These are phyloP conservation scores for Heliconius ismenius DNA, from an alignment of 2,888 invertebrate species.

Conservation along the genomic window DNA sequence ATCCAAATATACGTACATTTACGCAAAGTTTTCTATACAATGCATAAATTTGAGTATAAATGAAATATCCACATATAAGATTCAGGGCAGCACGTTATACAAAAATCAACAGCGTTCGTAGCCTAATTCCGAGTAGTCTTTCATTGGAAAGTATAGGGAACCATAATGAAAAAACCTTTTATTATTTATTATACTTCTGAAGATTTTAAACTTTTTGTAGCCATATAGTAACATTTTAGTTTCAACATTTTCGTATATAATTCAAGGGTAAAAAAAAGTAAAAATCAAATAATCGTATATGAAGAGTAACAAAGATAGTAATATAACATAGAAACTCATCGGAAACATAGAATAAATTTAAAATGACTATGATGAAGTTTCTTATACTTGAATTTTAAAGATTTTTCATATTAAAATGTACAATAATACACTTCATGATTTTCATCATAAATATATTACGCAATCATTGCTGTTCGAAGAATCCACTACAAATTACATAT, in stretches of 20 bases:
- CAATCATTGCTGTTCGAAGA: background rate
- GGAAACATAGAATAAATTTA: conserved; percentile 14
- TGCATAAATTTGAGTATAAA: background rate
- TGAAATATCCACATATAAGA: background rate
- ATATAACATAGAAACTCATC: conserved; percentile 24
- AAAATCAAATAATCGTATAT: background rate
- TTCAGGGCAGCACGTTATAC: background rate
- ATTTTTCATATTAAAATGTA: too few species aligned
- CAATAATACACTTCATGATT: background rate
- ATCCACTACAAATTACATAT: conserved; percentile 9
- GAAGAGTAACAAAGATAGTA: background rate
- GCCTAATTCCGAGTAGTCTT: background rate
- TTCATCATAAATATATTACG: background rate
- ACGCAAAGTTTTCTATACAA: background rate
- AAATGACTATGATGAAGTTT: too few species aligned
- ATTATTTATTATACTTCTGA: background rate
- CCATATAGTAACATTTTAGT: too few species aligned
- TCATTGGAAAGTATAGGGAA: background rate
- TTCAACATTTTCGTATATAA: background rate
- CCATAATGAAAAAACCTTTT: background rate
- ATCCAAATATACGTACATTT: background rate
- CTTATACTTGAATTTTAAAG: too few species aligned
- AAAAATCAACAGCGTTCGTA: background rate
- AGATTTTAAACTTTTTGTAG: too few species aligned
- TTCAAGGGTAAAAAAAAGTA: background rate